Evolutionary conservation across 2,113 vertebrate genomes (phyloP).

Genomic region (Cranoglanis bouderius): DNA sequence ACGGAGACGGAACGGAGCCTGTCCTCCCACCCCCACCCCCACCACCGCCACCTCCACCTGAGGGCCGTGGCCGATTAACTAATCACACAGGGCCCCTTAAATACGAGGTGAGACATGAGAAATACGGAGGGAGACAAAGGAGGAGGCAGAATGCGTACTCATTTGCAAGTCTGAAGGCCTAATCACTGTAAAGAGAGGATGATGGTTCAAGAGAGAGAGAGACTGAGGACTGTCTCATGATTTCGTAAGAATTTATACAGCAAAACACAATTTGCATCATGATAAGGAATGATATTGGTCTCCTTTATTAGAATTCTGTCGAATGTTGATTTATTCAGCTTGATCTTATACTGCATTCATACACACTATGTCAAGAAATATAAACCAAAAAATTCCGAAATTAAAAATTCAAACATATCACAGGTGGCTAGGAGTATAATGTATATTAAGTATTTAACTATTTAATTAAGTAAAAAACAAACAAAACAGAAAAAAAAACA

Average conservation of each 20-base stretch:
- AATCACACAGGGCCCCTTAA: conserved; percentile 78
- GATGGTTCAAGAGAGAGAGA: not conserved
- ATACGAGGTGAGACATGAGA: conserved; percentile 65
- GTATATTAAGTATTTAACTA: not conserved
- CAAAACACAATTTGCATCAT: not conserved
- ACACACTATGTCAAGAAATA: not conserved
- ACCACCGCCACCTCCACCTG: conserved; percentile 80
- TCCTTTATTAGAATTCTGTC: not conserved
- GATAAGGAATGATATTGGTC: not conserved
- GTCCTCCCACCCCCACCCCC: not conserved
- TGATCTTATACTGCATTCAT: not conserved
- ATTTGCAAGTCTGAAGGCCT: conserved; percentile 28
- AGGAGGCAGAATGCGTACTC: not conserved
- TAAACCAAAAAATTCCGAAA: not conserved
- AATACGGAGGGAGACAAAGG: conserved; percentile 66
- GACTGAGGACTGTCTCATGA: not conserved
- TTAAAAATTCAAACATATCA: not conserved
- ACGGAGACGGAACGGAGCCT: conserved; percentile 35
- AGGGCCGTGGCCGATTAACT: conserved; percentile 87
- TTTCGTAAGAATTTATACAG: not conserved
- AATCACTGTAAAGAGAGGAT: conserved; percentile 20
- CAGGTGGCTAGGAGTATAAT: not conserved
- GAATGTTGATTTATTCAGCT: not conserved
- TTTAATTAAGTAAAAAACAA: not conserved
- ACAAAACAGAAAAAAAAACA: not conserved